A percentile compares a stretch with the other conserved stretches of the same genome.
Evolutionary conservation across 2,113 vertebrate genomes (phyloP).

Genomic region (Salvator merianae): DNA sequence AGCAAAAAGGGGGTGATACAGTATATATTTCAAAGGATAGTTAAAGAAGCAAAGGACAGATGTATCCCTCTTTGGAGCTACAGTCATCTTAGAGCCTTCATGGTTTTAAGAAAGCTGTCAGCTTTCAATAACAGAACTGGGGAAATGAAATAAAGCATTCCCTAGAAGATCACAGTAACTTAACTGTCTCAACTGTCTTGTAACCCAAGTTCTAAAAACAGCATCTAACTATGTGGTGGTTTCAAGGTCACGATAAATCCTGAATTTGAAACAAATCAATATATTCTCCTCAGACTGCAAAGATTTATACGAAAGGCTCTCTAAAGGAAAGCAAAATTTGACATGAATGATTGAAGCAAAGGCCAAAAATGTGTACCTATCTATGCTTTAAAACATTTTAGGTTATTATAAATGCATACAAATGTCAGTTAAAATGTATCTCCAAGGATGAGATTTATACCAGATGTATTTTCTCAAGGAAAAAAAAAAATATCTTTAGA

Average conservation of each 20-base stretch:
- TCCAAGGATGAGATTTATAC: background rate
- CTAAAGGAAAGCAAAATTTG: slow-evolving; percentile 5
- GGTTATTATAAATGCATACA: background rate
- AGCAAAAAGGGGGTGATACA: background rate
- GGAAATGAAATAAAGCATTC: slow-evolving; percentile 9
- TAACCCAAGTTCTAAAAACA: background rate
- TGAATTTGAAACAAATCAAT: slow-evolving; percentile 24
- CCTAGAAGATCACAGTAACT: slow-evolving; percentile 6
- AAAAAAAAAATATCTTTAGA: slow-evolving; percentile 25
- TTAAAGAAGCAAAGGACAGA: background rate
- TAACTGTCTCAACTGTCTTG: background rate
- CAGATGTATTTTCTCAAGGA: background rate
- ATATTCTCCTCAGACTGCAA: background rate
- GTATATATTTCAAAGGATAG: background rate
- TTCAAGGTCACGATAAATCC: slow-evolving; percentile 14
- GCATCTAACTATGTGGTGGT: background rate
- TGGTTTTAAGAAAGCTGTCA: background rate
- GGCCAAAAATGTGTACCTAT: background rate
- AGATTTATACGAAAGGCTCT: slow-evolving; percentile 16
- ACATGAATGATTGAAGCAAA: background rate
- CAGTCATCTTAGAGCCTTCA: background rate
- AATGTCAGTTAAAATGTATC: background rate
- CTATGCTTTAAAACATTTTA: background rate
- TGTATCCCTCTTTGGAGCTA: background rate
- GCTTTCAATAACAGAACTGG: slow-evolving; percentile 3